These are phyloP conservation scores for Sceloporus tristichus DNA, from an alignment of 2,113 vertebrate species.

Conservation along the genomic window DNA sequence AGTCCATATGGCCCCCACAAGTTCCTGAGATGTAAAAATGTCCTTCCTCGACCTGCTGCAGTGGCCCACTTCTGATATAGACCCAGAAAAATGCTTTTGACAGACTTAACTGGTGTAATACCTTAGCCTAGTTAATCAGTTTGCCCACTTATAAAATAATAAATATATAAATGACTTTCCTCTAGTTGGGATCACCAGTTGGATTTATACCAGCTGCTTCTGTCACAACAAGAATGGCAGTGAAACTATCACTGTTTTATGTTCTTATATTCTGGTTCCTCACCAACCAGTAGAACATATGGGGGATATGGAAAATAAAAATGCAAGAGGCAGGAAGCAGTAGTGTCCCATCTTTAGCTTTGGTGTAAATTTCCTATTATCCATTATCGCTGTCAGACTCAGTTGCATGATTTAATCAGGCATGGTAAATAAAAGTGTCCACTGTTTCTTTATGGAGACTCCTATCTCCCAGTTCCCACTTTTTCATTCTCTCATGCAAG, in stretches of 20 bases:
- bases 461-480: background rate
- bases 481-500: background rate
- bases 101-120: background rate
- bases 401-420: background rate
- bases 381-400: background rate
- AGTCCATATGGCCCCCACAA: too few species aligned
- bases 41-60: too few species aligned
- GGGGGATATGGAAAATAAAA: background rate
- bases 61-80: too few species aligned
- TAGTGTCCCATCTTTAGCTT: background rate
- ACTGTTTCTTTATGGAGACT: background rate
- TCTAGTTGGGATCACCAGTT: too few species aligned
- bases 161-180: too few species aligned
- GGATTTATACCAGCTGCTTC: too few species aligned
- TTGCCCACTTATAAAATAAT: too few species aligned
- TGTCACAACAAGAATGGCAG: too few species aligned
- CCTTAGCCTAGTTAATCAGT: too few species aligned
- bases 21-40: too few species aligned
- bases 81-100: background rate
- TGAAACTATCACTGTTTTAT: background rate
- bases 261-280: background rate
- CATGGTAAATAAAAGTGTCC: background rate
- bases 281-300: background rate
- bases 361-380: background rate
- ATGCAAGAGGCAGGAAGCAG: background rate